A percentile compares a stretch with the other conserved stretches of the same genome.
phyloP scores from a whole-genome alignment of 2,113 vertebrate genomes.

The Spea multiplicata region DNA sequence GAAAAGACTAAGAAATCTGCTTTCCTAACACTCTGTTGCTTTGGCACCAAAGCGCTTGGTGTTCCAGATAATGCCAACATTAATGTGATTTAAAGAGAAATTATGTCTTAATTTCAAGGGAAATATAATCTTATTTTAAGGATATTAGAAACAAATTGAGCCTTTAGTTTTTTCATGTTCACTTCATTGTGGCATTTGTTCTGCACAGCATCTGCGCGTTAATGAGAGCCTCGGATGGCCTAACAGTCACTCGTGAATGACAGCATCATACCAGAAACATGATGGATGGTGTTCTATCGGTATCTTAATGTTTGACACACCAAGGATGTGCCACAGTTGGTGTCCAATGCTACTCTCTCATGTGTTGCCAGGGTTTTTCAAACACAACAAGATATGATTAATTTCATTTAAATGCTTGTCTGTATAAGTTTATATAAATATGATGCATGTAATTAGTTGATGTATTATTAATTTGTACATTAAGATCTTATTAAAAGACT shows the following conservation, averaged over 20 bases:
- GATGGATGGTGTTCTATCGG: conserved; percentile 53
- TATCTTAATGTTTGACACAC: conserved; percentile 54
- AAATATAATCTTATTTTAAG: conserved; percentile 47
- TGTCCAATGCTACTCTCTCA: conserved; percentile 57
- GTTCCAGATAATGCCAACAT: conserved; percentile 41
- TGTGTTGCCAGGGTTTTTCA: conserved; percentile 51
- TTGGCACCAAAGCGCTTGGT: conserved; percentile 32
- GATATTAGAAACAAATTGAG: conserved; percentile 38
- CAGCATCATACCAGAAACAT: conserved; percentile 58
- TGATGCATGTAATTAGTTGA: conserved; percentile 49
- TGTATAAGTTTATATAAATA: conserved; percentile 56
- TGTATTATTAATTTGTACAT: conserved; percentile 46
- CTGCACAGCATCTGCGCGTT: conserved; percentile 58
- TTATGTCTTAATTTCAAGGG: conserved; percentile 32
- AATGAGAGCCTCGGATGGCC: conserved; percentile 58
- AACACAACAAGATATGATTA: conserved; percentile 62
- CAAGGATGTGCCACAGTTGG: conserved; percentile 57
- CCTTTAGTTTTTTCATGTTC: conserved; percentile 25
- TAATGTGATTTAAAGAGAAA: conserved; percentile 37
- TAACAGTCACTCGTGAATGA: conserved; percentile 60
- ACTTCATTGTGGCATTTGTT: conserved; percentile 48
- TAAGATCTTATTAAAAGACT: conserved; percentile 37
- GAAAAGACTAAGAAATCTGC: conserved; percentile 36
- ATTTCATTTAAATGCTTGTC: conserved; percentile 56
- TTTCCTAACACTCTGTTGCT: conserved; percentile 37